These are phyloP conservation scores for Drosophila elegans DNA, from an alignment of 1,140 invertebrate genomes.

Conservation along the genomic window DNA sequence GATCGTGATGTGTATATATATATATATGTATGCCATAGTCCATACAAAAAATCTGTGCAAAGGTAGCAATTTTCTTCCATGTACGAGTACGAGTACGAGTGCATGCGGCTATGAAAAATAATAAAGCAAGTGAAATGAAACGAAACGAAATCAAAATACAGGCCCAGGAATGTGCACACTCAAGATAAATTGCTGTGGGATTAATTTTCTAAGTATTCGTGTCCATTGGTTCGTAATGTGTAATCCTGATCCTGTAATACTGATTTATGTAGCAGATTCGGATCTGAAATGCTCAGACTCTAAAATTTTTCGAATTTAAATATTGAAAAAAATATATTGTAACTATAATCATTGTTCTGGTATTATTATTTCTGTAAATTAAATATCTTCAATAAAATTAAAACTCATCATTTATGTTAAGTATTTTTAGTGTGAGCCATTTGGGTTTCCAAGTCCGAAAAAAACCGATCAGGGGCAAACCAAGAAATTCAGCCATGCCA, in stretches of 20 bases:
- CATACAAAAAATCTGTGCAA: slow-evolving; percentile 58
- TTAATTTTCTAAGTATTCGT: slow-evolving; percentile 21
- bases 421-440: not conserved
- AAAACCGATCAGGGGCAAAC: not conserved
- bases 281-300: too few relatives aligned
- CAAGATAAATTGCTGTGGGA: slow-evolving; percentile 69
- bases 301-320: too few relatives aligned
- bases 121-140: slow-evolving; percentile 68
- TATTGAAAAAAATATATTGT: too few relatives aligned
- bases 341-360: too few relatives aligned
- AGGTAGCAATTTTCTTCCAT: slow-evolving; percentile 83
- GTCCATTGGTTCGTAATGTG: slow-evolving; percentile 8
- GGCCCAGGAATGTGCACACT: slow-evolving; percentile 74
- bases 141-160: slow-evolving; percentile 63
- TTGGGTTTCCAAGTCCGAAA: not conserved
- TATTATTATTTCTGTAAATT: too few relatives aligned
- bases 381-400: too few relatives aligned
- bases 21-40: slow-evolving; percentile 13
- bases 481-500: not conserved
- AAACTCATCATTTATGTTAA: too few relatives aligned
- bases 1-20: slow-evolving; percentile 75
- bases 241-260: not conserved
- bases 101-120: slow-evolving; percentile 57
- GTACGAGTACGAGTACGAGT: slow-evolving; percentile 36
- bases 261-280: not conserved